These are phyloP conservation scores for Crepidodera aurea DNA, from an alignment of 2,888 invertebrate genomes.

Conservation along the genomic window DNA sequence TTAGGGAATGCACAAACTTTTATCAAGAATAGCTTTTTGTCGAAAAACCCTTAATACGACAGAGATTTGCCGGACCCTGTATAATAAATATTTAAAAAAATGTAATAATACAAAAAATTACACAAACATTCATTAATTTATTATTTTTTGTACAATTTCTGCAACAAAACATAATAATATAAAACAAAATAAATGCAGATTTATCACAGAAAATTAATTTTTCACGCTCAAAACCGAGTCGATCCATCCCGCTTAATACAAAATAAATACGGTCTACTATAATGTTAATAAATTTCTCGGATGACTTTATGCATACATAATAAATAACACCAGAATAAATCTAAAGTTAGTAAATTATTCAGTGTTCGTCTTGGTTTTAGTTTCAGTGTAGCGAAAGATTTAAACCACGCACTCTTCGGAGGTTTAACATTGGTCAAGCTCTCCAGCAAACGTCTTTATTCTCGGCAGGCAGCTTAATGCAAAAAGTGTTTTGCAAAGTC, in stretches of 20 bases:
- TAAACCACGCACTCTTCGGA: conserved; percentile 53
- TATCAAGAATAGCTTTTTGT: no score
- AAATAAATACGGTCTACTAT: conserved; percentile 16
- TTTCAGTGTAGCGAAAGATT: conserved; percentile 55
- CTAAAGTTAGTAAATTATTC: conserved; percentile 51
- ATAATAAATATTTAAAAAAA: no score
- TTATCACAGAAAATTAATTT: not conserved
- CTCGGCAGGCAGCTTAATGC: conserved; percentile 56
- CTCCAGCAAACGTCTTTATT: conserved; percentile 58
- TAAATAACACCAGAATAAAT: conserved; percentile 41
- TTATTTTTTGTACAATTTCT: no score
- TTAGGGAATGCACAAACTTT: no score
- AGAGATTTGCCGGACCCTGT: no score
- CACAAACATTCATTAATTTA: no score
- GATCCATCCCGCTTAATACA: not conserved
- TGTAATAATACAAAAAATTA: no score
- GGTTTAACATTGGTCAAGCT: conserved; percentile 53
- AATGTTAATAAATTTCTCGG: conserved; percentile 17
- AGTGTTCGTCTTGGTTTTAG: conserved; percentile 55
- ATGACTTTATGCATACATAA: conserved; percentile 29
- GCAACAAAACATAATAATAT: no score
- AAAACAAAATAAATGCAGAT: not conserved
- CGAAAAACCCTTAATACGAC: no score
- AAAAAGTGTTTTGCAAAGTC: conserved; percentile 56
- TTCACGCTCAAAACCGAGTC: conserved; percentile 1